These are phyloP conservation scores for Phymatocera aterrima DNA, from an alignment of 2,888 invertebrate species.

Conservation along the genomic window DNA sequence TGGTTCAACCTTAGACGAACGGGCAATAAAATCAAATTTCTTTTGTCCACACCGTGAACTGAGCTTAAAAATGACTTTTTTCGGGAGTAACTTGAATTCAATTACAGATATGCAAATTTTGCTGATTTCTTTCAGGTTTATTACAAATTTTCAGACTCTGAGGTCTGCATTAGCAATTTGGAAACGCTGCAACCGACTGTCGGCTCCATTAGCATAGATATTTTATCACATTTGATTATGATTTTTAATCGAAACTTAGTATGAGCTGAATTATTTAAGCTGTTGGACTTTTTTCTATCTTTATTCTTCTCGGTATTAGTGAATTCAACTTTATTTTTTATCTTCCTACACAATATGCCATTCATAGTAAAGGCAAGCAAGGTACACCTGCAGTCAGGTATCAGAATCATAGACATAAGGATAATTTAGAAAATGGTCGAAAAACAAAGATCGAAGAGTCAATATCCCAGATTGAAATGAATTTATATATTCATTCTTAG, in stretches of 20 bases:
- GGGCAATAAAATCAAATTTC: background rate
- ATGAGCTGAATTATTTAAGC: background rate
- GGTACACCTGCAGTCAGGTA: conserved; percentile 2
- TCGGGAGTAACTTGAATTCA: background rate
- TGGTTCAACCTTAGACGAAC: background rate
- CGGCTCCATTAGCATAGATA: background rate
- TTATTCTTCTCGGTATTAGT: conserved; percentile 1
- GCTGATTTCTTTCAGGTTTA: background rate
- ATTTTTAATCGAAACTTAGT: conserved; percentile 20
- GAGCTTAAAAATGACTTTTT: background rate
- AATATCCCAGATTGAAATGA: background rate
- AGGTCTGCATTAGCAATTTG: background rate
- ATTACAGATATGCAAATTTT: background rate
- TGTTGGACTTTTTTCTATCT: background rate
- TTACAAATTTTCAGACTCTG: background rate
- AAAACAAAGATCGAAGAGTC: background rate
- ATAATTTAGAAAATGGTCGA: background rate
- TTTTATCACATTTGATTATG: background rate
- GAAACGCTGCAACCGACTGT: background rate
- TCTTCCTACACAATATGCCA: background rate
- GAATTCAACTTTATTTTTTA: background rate
- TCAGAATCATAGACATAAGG: background rate
- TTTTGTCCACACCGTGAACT: background rate
- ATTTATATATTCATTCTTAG: background rate
- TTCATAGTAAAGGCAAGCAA: conserved; percentile 2